These are phyloP conservation scores for Capitulum mitella DNA, from an alignment of 2,888 invertebrate genomes.

Conservation along the genomic window DNA sequence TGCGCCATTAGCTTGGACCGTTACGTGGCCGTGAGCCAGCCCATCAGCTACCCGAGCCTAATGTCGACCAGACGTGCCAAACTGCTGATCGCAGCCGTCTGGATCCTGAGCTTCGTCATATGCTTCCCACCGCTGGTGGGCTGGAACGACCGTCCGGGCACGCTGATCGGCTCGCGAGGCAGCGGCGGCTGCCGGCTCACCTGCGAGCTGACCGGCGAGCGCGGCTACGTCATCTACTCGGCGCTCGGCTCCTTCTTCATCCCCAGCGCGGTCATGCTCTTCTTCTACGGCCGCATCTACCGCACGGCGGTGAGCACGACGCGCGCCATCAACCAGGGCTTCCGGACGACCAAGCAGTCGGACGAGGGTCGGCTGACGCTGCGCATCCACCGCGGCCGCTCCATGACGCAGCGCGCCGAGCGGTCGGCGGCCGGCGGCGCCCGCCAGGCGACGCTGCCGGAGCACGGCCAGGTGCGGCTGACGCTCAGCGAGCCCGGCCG, in stretches of 20 bases:
- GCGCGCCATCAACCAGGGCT: constrained; percentile 73
- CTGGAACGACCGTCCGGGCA: constrained; percentile 63
- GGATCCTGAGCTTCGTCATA: constrained; percentile 92
- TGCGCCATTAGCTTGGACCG: constrained; percentile 85
- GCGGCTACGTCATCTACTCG: constrained; percentile 92
- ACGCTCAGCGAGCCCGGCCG: constrained; percentile 24
- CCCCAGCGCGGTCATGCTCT: constrained; percentile 95
- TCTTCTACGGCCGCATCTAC: constrained; percentile 96
- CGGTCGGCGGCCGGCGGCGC: constrained; percentile 26
- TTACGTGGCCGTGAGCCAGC: constrained; percentile 93
- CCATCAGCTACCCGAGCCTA: constrained; percentile 87
- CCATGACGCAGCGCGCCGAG: constrained; percentile 29
- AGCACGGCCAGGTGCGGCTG: constrained; percentile 23
- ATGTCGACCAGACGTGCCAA: constrained; percentile 75
- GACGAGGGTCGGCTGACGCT: constrained; percentile 61
- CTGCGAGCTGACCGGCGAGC: constrained; percentile 86
- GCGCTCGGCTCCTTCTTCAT: constrained; percentile 97
- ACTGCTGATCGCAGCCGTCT: constrained; percentile 78
- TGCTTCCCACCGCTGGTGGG: constrained; percentile 93
- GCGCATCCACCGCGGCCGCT: constrained; percentile 73
- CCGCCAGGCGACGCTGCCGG: background rate
- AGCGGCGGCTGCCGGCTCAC: constrained; percentile 61
- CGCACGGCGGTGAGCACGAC: constrained; percentile 86
- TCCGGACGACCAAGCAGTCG: constrained; percentile 39
- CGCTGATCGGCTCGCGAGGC: constrained; percentile 32